A percentile compares a stretch with the other conserved stretches of the same genome.
These are phyloP conservation scores for Notodonta dromedarius DNA, from an alignment of 2,888 invertebrate species.

Conservation along the genomic window DNA sequence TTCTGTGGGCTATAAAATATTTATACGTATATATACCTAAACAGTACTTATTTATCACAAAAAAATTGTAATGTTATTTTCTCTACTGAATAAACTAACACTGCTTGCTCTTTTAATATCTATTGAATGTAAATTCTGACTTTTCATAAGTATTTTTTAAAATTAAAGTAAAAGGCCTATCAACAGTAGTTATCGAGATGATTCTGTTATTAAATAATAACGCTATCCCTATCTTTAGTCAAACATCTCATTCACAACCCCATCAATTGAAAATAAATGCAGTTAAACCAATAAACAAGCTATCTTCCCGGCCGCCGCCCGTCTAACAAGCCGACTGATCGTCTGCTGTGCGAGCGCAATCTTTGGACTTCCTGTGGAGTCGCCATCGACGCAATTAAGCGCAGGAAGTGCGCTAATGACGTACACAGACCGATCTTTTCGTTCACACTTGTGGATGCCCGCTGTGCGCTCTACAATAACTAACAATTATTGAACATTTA, in stretches of 20 bases:
- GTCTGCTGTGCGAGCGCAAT: conserved; percentile 76
- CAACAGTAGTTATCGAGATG: no score
- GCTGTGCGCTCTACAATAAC: conserved; percentile 32
- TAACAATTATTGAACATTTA: conserved; percentile 9
- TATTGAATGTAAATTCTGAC: no score
- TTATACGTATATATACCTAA: no score
- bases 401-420: conserved; percentile 74
- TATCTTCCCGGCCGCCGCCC: conserved; percentile 28
- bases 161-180: no score
- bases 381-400: conserved; percentile 76
- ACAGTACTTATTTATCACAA: no score
- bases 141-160: no score
- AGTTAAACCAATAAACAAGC: conserved; percentile 18
- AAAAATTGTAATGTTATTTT: no score
- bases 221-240: neutral
- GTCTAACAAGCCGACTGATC: conserved; percentile 50
- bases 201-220: no score
- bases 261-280: conserved; percentile 17
- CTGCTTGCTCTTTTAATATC: no score
- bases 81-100: no score
- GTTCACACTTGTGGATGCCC: conserved; percentile 40
- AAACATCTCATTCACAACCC: neutral
- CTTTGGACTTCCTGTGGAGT: conserved; percentile 77
- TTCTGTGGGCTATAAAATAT: neutral
- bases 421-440: conserved; percentile 61